Percentiles rank a stretch among this genome's conserved stretches.
Evolutionary conservation across 2,888 invertebrate genomes (phyloP).

Genomic region (Laothoe populi): DNA sequence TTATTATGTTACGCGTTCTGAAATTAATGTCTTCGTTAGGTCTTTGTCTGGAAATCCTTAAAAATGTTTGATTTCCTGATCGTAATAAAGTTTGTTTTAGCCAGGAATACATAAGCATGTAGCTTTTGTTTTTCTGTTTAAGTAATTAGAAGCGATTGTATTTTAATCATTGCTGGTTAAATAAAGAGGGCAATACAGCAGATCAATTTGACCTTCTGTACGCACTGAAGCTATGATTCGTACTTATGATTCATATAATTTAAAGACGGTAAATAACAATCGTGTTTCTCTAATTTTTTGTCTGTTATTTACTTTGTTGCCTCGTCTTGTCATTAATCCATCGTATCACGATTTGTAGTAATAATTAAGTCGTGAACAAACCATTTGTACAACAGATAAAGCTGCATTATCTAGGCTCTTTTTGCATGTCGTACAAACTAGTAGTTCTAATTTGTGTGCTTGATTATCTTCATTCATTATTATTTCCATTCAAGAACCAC

Average conservation of each 20-base stretch:
- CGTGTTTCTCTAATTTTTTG: slow-evolving; percentile 48
- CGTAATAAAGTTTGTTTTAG: no score
- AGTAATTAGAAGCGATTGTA: no score
- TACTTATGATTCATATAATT: slow-evolving; percentile 40
- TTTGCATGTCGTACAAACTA: not conserved
- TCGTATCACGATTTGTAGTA: not conserved
- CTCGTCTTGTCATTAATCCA: slow-evolving; percentile 36
- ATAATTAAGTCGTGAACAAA: slow-evolving; percentile 5
- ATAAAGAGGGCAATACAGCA: not conserved
- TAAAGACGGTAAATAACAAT: slow-evolving; percentile 50
- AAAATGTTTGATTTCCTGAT: no score
- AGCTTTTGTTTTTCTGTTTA: no score
- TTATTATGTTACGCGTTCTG: no score
- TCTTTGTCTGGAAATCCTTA: no score
- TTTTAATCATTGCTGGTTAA: not conserved
- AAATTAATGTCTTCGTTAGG: no score
- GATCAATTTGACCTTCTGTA: slow-evolving; percentile 19
- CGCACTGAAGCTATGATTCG: slow-evolving; percentile 41
- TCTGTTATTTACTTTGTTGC: slow-evolving; percentile 52
- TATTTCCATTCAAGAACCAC: not conserved
- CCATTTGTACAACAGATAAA: not conserved
- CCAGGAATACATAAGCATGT: no score
- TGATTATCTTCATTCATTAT: not conserved
- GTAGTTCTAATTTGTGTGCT: not conserved
- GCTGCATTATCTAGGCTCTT: not conserved